phyloP scores from a whole-genome alignment of 2,113 vertebrate genomes.

The Brachyhypopomus gauderio region DNA sequence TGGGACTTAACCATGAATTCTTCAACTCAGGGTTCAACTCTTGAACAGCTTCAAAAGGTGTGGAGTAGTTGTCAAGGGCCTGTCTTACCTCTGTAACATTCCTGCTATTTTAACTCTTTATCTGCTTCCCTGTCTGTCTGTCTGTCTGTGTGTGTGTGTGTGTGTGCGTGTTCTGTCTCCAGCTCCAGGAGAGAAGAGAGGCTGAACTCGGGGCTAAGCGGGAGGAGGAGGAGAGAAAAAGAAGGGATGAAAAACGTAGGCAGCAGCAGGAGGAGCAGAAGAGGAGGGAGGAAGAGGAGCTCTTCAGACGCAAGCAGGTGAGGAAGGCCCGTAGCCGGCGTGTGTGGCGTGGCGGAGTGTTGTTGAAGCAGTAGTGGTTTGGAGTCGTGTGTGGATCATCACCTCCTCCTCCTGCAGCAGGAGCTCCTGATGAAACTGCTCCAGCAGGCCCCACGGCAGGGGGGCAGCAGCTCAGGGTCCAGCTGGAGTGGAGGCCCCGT shows the following conservation, averaged over 20 bases:
- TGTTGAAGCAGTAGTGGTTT: background rate
- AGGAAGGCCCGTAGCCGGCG: background rate
- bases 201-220: constrained; percentile 93
- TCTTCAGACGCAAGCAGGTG: constrained; percentile 87
- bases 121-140: too few species aligned
- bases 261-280: constrained; percentile 83
- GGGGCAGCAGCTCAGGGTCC: constrained; percentile 72
- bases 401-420: constrained; percentile 65
- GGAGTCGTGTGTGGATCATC: background rate
- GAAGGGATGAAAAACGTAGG: constrained; percentile 79
- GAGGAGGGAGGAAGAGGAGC: constrained; percentile 83
- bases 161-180: constrained; percentile 5
- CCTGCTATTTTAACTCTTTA: too few species aligned
- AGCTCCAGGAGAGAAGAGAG: constrained; percentile 90
- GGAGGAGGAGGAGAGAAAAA: constrained; percentile 88
- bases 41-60: constrained; percentile 95
- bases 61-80: background rate
- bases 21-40: constrained; percentile 94
- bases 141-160: background rate
- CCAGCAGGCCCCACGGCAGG: constrained; percentile 69
- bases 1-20: constrained; percentile 95
- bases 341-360: too few species aligned
- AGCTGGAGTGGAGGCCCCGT: constrained; percentile 68
- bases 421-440: constrained; percentile 76
- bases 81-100: background rate